These are phyloP conservation scores for Cephalotes varians DNA, from an alignment of 2,888 invertebrate species.

Conservation along the genomic window DNA sequence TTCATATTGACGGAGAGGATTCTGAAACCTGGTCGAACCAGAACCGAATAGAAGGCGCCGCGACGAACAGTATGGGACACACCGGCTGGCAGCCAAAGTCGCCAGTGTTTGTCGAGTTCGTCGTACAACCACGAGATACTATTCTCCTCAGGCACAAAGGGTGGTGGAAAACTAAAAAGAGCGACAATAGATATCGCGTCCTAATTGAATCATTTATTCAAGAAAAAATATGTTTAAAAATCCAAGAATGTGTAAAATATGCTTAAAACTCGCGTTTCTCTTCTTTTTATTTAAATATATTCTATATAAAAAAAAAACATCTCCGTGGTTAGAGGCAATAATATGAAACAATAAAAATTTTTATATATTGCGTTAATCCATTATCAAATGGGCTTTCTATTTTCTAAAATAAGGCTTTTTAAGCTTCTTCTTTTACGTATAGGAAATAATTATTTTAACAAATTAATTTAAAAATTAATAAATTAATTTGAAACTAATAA, in stretches of 20 bases:
- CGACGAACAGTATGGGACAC: constrained; percentile 94
- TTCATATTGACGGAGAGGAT: constrained; percentile 98
- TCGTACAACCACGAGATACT: constrained; percentile 97
- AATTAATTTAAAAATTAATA: too few relatives aligned
- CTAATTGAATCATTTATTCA: neutral
- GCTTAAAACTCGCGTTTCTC: neutral
- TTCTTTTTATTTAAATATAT: neutral
- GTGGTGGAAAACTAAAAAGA: constrained; percentile 93
- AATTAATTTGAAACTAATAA: too few relatives aligned
- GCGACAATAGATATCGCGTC: neutral
- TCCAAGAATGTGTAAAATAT: neutral
- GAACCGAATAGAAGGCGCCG: constrained; percentile 96
- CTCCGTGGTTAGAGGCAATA: neutral
- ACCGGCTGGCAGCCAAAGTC: constrained; percentile 95
- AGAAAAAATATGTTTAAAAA: neutral
- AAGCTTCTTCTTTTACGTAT: too few relatives aligned
- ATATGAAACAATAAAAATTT: neutral
- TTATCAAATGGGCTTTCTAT: neutral
- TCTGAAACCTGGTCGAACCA: constrained; percentile 95
- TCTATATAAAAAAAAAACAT: neutral
- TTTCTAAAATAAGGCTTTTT: neutral
- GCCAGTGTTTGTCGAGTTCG: constrained; percentile 95
- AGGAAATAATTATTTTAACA: too few relatives aligned
- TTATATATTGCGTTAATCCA: neutral
- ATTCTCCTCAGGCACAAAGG: constrained; percentile 93